Evolutionary conservation across 2,888 invertebrate species (phyloP), one percentile per base, ranked within the genome.

Genomic region (Tetheella fluctuosa): DNA sequence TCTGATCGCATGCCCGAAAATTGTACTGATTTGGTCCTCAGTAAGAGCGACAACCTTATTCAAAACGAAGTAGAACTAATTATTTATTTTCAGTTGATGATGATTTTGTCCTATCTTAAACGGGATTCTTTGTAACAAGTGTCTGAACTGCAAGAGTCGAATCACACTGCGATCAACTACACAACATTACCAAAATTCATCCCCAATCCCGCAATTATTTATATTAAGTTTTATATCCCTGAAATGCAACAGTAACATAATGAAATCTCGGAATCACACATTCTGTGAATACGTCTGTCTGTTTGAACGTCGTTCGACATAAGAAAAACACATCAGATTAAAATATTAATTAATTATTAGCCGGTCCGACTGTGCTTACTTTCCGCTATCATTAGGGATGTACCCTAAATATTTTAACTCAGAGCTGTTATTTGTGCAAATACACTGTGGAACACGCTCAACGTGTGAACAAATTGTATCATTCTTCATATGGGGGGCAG

Each of bases 261-360:
- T n/a, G n/a, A 42, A 42, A 42, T 42, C 42, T 42, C 17, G 17
- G 42, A 42, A 2, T 6, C 10, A 20, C 20, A 20, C n/a, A 48
- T 20, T 48, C 20, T 48, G 48, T 48, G 48, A 48, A 48, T 10
- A 48, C 48, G 20, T 48, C n/a, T n/a, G n/a, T n/a, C n/a, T 20
- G 10, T 20, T 48, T 20, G 20, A 20, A 48, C 20, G 10, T 48
- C 4, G 7, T 20, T 15, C 6, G 10, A 8, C n/a, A 39, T 39
- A 39, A 39, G 7, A 39, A n/a, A 39, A 30, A 28, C 30, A 8
- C 7, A 12, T 17, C 2, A 62, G 72, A 81, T 81, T 81, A 80
- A 81, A 81, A 81, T 79, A 77, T 79, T 79, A 79, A 77, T 79
- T 79, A 79, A 81, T 81, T 78, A 76, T 72, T 62, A 67, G 64